These are phyloP conservation scores for Turritopsis rubra DNA, from an alignment of 30 jellyfish, hydroid and myxozoan genomes.

Conservation along the genomic window DNA sequence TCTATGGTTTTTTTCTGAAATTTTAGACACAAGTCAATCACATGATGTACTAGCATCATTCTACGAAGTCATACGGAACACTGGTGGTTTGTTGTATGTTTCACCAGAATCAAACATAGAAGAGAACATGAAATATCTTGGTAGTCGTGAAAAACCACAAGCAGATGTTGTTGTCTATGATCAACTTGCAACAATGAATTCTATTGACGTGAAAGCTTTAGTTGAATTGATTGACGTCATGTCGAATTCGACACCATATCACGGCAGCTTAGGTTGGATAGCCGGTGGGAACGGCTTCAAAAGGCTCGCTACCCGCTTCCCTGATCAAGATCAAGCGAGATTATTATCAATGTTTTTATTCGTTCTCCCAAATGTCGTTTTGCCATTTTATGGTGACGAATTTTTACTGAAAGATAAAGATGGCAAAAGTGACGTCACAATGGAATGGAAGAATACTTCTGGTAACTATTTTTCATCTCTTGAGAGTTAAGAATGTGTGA, in stretches of 20 bases:
- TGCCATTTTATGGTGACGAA: conserved; percentile 62
- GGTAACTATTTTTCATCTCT: conserved; percentile 35
- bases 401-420: conserved; percentile 22
- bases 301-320: conserved; percentile 27
- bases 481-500: neutral
- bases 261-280: conserved; percentile 60
- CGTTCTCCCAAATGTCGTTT: conserved; percentile 44
- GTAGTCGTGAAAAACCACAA: conserved; percentile 32
- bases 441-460: conserved; percentile 40
- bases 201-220: neutral
- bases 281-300: conserved; percentile 35
- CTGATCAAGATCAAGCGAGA: conserved; percentile 21
- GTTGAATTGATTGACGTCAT: neutral
- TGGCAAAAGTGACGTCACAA: conserved; percentile 13
- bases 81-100: neutral
- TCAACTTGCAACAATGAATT: conserved; percentile 21
- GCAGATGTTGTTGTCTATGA: conserved; percentile 44
- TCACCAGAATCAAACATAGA: neutral
- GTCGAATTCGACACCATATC: conserved; percentile 27
- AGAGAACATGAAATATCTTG: conserved; percentile 8
- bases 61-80: neutral
- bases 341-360: conserved; percentile 22
- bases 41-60: neutral
- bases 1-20: neutral
- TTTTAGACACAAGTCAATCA: neutral